Conservation (phyloP, 2,888 invertebrate genomes). For the Cenopis cana region DNA sequence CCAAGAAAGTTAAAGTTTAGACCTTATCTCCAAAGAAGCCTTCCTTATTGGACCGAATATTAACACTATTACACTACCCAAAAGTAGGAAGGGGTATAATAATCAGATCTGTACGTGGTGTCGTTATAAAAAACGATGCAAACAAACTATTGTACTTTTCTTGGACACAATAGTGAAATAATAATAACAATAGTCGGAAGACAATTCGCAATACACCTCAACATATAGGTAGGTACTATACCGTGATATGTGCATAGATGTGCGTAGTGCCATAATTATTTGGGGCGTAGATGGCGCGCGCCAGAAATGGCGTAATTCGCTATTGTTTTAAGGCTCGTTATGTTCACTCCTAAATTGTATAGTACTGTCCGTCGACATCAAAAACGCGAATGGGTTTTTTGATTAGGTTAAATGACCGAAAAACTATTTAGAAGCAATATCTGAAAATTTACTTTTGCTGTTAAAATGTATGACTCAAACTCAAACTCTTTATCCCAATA, state of each 20-base stretch:
- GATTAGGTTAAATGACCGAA: neutral
- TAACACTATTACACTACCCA: neutral
- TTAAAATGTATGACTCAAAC: no score
- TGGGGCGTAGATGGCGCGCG: conserved; percentile 32
- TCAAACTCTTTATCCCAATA: no score
- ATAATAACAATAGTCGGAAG: conserved; percentile 32
- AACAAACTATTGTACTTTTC: conserved; percentile 7
- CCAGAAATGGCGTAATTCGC: conserved; percentile 27
- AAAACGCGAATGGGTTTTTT: neutral
- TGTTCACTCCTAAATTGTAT: conserved; percentile 22
- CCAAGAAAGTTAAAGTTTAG: neutral
- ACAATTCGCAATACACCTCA: conserved; percentile 30
- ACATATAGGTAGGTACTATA: neutral
- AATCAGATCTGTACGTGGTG: conserved; percentile 16
- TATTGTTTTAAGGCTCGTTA: conserved; percentile 35
- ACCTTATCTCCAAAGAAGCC: neutral
- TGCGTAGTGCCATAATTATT: conserved; percentile 32
- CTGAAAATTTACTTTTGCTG: no score
- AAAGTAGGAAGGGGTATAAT: neutral
- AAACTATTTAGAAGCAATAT: no score
- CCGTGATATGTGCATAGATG: neutral
- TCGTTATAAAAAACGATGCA: neutral
- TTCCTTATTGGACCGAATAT: neutral
- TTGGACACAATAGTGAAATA: conserved; percentile 34
- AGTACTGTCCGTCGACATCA: neutral